Evolutionary conservation across 1,140 invertebrate genomes (phyloP).

Genomic region (Parasteatoda tepidariorum): DNA sequence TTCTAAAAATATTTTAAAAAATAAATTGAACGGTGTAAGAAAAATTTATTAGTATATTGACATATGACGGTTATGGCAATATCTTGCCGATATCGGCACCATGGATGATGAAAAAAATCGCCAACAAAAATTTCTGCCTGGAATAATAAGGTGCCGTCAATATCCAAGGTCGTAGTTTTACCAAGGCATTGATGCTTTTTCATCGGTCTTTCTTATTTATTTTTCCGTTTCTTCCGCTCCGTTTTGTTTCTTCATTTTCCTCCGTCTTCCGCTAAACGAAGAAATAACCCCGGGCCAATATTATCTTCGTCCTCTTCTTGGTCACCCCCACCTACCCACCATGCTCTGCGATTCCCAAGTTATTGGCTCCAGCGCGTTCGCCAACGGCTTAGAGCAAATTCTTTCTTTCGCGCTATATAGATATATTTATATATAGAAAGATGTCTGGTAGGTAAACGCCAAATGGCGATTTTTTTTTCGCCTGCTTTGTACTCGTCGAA

Average conservation of each 20-base stretch:
- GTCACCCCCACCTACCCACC: too few species aligned
- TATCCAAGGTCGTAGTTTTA: neutral
- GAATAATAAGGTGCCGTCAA: neutral
- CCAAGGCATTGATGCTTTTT: neutral
- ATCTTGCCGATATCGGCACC: neutral
- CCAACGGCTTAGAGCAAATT: neutral
- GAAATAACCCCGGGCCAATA: constrained; percentile 20
- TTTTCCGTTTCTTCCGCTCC: neutral
- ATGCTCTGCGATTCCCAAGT: constrained; percentile 1
- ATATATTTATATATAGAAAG: neutral
- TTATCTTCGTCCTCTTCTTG: neutral
- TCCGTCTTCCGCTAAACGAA: neutral
- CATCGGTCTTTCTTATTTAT: neutral
- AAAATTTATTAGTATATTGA: neutral
- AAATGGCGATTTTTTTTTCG: neutral
- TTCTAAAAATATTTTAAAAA: neutral
- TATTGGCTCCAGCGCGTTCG: constrained; percentile 3
- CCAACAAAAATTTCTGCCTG: neutral
- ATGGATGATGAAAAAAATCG: neutral
- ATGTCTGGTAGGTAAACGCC: too few species aligned
- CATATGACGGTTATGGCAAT: neutral
- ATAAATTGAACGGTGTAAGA: neutral
- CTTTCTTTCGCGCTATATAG: neutral
- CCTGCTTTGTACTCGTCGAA: too few species aligned
- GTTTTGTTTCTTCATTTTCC: constrained; percentile 4